These are phyloP conservation scores for Pseudorhombus dupliciocellatus DNA, from an alignment of 2,113 vertebrate genomes.

Conservation along the genomic window DNA sequence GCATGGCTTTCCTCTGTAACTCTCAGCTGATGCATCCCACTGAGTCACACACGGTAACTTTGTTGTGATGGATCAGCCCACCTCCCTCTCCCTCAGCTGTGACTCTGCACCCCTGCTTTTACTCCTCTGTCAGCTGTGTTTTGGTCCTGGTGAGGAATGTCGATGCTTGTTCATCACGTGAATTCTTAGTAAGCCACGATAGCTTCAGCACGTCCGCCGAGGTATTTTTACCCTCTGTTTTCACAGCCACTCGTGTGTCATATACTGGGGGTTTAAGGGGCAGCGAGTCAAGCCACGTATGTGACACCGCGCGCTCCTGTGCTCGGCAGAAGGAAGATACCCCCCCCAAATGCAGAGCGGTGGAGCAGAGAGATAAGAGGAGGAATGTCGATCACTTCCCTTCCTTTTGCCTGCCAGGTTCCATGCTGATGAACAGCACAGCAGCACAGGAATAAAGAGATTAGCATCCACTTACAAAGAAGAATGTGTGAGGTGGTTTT, in stretches of 20 bases:
- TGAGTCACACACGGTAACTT: conserved; percentile 7
- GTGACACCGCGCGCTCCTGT: background rate
- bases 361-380: conserved; percentile 23
- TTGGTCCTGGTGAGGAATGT: conserved; percentile 17
- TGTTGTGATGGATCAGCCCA: background rate
- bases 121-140: conserved; percentile 42
- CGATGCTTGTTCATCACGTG: conserved; percentile 23
- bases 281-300: background rate
- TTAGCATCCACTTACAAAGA: too few species aligned
- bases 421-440: background rate
- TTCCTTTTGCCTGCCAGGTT: conserved; percentile 17
- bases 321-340: conserved; percentile 7
- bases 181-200: conserved; percentile 39
- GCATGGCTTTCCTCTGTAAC: background rate
- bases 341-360: conserved; percentile 21
- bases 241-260: conserved; percentile 14
- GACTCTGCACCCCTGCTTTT: conserved; percentile 9
- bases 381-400: conserved; percentile 20
- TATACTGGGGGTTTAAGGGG: conserved; percentile 7
- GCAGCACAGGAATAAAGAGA: conserved; percentile 2
- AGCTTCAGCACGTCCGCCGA: background rate
- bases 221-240: conserved; percentile 57
- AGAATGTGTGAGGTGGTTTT: background rate
- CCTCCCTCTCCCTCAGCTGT: background rate
- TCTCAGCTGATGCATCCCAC: background rate